Evolutionary conservation across 2,888 invertebrate species (phyloP).

Genomic region (Bedellia somnulentella): DNA sequence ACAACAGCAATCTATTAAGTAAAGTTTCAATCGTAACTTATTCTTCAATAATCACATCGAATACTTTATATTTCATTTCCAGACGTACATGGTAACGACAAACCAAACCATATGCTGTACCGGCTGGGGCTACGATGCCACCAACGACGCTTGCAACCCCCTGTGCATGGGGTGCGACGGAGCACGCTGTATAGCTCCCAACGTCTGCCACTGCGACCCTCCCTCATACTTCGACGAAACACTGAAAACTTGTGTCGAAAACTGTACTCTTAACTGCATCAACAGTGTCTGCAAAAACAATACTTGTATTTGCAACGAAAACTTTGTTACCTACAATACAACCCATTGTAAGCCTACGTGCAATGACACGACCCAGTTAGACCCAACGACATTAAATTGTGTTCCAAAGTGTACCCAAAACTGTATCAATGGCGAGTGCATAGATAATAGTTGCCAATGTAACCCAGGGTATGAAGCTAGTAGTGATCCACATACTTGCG

Average conservation of each 20-base stretch:
- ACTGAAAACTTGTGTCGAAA: slow-evolving; percentile 24
- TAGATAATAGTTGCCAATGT: too few species aligned
- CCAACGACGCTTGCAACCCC: slow-evolving; percentile 35
- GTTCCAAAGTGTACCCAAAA: too few species aligned
- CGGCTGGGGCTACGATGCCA: slow-evolving; percentile 34
- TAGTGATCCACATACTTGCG: too few species aligned
- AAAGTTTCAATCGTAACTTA: too few species aligned
- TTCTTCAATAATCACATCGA: too few species aligned
- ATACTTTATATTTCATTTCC: slow-evolving; percentile 14
- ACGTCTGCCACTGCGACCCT: slow-evolving; percentile 29
- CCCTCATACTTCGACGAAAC: slow-evolving; percentile 24
- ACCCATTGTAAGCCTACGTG: not conserved
- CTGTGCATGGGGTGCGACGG: slow-evolving; percentile 47
- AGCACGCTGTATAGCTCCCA: slow-evolving; percentile 40
- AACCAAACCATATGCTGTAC: slow-evolving; percentile 34
- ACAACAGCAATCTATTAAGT: too few species aligned
- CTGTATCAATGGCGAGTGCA: too few species aligned
- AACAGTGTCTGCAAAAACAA: not conserved
- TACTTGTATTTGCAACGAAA: not conserved
- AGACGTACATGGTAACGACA: slow-evolving; percentile 21
- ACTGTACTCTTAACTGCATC: not conserved
- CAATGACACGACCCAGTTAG: too few species aligned
- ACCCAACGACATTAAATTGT: too few species aligned
- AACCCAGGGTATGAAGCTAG: too few species aligned
- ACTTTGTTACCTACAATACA: not conserved